phyloP scores from a whole-genome alignment of 2,113 vertebrate species.

The Lepisosteus osseus region DNA sequence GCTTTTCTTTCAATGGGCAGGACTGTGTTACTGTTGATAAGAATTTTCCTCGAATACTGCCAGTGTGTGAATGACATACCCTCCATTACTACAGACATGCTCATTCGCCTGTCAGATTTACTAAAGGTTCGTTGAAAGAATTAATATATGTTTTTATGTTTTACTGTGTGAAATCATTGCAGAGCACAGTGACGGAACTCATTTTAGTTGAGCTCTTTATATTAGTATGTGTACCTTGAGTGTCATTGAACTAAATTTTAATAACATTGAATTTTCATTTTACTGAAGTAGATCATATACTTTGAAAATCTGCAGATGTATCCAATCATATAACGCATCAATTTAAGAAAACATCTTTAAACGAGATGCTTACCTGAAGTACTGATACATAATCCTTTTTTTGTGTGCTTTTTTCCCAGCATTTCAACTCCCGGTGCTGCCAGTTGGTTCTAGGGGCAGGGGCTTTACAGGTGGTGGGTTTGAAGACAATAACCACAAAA shows the following conservation, averaged over 20 bases:
- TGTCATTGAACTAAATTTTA: no score
- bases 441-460: constrained; percentile 95
- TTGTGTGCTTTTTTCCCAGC: constrained; percentile 60
- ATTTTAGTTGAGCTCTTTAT: no score
- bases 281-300: no score
- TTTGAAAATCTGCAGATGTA: no score
- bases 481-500: constrained; percentile 98
- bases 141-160: background rate
- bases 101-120: constrained; percentile 89
- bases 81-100: constrained; percentile 92
- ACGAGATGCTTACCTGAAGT: background rate
- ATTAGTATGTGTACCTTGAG: no score
- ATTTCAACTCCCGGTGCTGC: constrained; percentile 97
- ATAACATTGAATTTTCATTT: no score
- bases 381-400: constrained; percentile 6
- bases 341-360: no score
- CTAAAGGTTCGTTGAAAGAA: constrained; percentile 73
- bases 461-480: constrained; percentile 91
- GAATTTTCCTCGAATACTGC: constrained; percentile 97
- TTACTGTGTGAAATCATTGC: constrained; percentile 2
- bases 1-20: constrained; percentile 57
- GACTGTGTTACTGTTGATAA: constrained; percentile 93
- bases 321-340: no score
- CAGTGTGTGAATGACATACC: constrained; percentile 97
- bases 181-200: background rate